Evolutionary conservation across 2,797 vertebrate genomes (phyloP).

Genomic region (Lithobates pipiens): DNA sequence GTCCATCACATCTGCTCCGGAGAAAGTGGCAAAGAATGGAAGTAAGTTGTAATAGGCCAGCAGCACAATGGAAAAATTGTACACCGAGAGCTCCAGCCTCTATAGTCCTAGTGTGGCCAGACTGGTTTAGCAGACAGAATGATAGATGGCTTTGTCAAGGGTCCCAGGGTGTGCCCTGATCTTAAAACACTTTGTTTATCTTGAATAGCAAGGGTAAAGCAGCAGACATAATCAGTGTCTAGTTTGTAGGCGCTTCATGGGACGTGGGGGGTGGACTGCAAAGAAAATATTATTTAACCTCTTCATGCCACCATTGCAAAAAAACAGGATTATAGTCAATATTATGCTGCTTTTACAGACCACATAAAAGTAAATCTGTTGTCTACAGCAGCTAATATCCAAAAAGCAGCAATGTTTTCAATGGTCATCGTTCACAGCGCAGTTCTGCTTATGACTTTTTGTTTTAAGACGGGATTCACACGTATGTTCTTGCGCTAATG

Average conservation of each 20-base stretch:
- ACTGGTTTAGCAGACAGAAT: slow-evolving; percentile 88
- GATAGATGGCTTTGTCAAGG: slow-evolving; percentile 88
- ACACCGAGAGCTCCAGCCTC: slow-evolving; percentile 81
- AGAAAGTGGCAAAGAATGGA: slow-evolving; percentile 83
- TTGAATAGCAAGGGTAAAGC: slow-evolving; percentile 90
- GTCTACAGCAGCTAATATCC: no score
- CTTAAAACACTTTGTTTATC: slow-evolving; percentile 99
- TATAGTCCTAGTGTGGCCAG: slow-evolving; percentile 79
- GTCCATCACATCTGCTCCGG: slow-evolving; percentile 83
- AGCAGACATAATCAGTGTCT: slow-evolving; percentile 90
- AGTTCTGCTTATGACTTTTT: no score
- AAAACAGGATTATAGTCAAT: background rate
- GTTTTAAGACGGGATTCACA: background rate
- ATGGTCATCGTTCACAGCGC: no score
- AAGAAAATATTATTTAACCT: slow-evolving; percentile 46
- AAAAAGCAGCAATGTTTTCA: no score
- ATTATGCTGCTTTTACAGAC: background rate
- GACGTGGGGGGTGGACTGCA: slow-evolving; percentile 71
- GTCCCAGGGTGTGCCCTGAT: slow-evolving; percentile 99
- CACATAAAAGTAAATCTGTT: background rate
- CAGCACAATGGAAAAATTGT: slow-evolving; percentile 85
- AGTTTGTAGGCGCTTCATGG: slow-evolving; percentile 81
- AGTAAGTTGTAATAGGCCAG: slow-evolving; percentile 79
- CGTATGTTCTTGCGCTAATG: no score
- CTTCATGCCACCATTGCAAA: slow-evolving; percentile 19